Evolutionary conservation across 2,113 vertebrate genomes (phyloP), one percentile per base, ranked within the genome.

Genomic region (Periophthalmus modestus): DNA sequence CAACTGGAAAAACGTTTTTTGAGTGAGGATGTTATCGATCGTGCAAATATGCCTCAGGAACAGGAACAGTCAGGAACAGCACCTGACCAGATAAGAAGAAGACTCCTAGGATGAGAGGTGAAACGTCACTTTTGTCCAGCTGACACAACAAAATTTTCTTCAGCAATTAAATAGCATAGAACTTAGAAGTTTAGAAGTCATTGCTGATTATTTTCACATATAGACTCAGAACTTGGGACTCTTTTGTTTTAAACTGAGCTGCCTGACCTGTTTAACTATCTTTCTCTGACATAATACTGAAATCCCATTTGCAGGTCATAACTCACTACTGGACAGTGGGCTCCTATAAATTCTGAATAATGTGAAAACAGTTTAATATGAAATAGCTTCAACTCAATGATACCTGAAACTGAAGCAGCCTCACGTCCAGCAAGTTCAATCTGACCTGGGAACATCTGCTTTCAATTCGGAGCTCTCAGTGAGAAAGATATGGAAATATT

Each of bases 241-340:
- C 13, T 13, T 55, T 55, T 19, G n/a, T n/a, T 11, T n/a, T n/a
- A n/a, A n/a, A n/a, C 10, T 7, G n/a, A 55, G 18, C 19, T 6
- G 50, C 7, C 50, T 7, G 18, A 54, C 50, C 50, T 18, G 1
- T 2, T 66, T 46, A 24, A 13, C 36, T 57, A 71, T 47, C 43
- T 68, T 57, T 15, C 55, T 21, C 59, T 66, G 58, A 67, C 83
- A 73, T 33, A 7, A 73, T 15, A 34, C 36, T 66, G 74, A 85
- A 88, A 88, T 83, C 71, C 73, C 55, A 73, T 85, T 84, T 80
- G 58, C 28, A 75, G 68, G 76, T 75, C 67, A 66, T 47, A 47
- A 68, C 28, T 67, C 21, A 14, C n/a, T n/a, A 55, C 19, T 55
- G 12, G 58, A 82, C 72, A 71, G 47, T 55, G 15, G 43, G 66